These are phyloP conservation scores for Lepidurus apus DNA, from an alignment of 1,140 invertebrate species.

Conservation along the genomic window DNA sequence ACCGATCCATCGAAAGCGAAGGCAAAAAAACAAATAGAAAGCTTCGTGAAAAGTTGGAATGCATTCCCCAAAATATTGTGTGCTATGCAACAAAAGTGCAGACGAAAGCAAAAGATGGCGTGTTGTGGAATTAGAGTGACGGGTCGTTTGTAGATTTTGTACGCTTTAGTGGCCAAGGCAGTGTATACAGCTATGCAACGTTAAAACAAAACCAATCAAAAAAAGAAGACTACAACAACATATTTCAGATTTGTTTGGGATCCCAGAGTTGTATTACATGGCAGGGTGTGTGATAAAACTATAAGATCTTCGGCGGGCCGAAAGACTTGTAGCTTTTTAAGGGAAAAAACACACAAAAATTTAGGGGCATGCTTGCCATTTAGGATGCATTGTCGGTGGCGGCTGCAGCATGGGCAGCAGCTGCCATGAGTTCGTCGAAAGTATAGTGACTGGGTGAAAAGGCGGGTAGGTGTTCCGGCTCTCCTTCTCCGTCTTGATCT, in stretches of 20 bases:
- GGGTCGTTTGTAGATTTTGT: slow-evolving; percentile 13
- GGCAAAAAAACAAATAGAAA: neutral
- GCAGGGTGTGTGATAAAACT: slow-evolving; percentile 18
- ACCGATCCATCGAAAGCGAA: slow-evolving; percentile 1
- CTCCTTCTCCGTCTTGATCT: slow-evolving; percentile 19
- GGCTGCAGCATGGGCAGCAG: slow-evolving; percentile 30
- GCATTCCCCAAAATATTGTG: neutral
- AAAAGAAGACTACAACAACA: neutral
- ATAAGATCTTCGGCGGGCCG: no score
- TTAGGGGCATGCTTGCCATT: neutral
- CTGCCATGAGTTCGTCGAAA: slow-evolving; percentile 27
- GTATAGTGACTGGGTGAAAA: slow-evolving; percentile 36
- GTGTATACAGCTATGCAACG: slow-evolving; percentile 21
- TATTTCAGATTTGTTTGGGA: neutral
- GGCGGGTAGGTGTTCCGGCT: slow-evolving; percentile 32
- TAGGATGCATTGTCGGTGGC: slow-evolving; percentile 31
- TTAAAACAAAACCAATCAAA: neutral
- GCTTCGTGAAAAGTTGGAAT: neutral
- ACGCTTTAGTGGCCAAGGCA: slow-evolving; percentile 20
- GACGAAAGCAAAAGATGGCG: neutral
- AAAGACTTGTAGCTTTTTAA: no score
- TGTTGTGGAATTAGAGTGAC: slow-evolving; percentile 1
- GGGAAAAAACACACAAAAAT: no score
- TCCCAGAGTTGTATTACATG: slow-evolving; percentile 30
- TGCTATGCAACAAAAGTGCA: neutral